Evolutionary conservation across 35 echinoderm and acorn worm genomes (phyloP).

Genomic region (Eucidaris tribuloides): DNA sequence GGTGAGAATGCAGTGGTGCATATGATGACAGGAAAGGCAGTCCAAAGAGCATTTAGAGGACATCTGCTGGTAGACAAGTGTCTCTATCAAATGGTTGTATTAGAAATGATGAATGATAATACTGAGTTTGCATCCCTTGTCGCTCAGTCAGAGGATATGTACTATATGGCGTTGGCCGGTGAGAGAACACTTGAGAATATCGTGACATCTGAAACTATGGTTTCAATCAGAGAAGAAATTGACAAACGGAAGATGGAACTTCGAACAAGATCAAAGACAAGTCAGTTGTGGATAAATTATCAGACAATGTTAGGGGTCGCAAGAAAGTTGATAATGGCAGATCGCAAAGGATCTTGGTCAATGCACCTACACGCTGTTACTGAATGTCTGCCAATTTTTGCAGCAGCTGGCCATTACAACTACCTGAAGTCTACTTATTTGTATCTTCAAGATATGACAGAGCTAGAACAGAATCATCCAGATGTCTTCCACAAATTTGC

Average conservation of each 20-base stretch:
- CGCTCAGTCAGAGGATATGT: slow-evolving; percentile 28
- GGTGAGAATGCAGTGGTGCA: slow-evolving; percentile 59
- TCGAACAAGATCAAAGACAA: no score
- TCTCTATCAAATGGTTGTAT: slow-evolving; percentile 28
- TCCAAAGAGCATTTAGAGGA: slow-evolving; percentile 54
- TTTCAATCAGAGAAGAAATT: not conserved
- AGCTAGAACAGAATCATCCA: no score
- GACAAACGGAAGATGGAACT: slow-evolving; percentile 28
- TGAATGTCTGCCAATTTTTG: slow-evolving; percentile 48
- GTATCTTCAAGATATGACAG: no score
- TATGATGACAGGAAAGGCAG: slow-evolving; percentile 62
- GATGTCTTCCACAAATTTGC: no score
- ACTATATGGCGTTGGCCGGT: slow-evolving; percentile 14
- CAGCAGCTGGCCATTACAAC: no score
- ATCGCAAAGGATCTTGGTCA: no score
- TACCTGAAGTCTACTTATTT: no score
- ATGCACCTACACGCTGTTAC: slow-evolving; percentile 29
- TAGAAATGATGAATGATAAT: slow-evolving; percentile 7
- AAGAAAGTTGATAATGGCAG: slow-evolving; percentile 44
- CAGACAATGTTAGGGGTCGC: slow-evolving; percentile 27
- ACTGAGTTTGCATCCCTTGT: slow-evolving; percentile 5
- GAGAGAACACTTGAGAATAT: slow-evolving; percentile 7
- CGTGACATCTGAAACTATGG: slow-evolving; percentile 6
- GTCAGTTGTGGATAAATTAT: slow-evolving; percentile 45
- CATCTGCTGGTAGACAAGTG: slow-evolving; percentile 56